Evolutionary conservation across 2,797 vertebrate genomes (phyloP).

Genomic region (Onychomys arenicola): DNA sequence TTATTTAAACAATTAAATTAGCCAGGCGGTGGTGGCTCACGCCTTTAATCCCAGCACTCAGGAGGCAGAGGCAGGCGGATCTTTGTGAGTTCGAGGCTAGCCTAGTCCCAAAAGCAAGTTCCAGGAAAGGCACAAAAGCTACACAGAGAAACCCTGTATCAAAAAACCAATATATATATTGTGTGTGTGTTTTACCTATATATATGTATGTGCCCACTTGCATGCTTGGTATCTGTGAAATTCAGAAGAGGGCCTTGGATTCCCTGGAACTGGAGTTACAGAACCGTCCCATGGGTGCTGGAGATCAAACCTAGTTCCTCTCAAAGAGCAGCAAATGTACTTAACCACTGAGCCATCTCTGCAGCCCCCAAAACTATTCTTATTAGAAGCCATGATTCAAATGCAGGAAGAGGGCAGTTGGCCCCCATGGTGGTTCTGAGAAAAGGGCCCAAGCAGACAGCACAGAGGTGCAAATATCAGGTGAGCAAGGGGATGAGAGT

Average conservation of each 20-base stretch:
- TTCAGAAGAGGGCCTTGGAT: background rate
- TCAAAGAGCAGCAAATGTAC: background rate
- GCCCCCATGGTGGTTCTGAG: background rate
- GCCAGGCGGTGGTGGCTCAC: too few species aligned
- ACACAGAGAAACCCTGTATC: too few species aligned
- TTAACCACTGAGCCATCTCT: background rate
- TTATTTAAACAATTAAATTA: background rate
- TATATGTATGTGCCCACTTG: background rate
- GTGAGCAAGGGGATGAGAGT: background rate
- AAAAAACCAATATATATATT: too few species aligned
- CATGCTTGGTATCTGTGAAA: background rate
- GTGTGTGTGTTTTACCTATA: background rate
- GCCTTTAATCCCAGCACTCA: too few species aligned
- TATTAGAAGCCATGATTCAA: background rate
- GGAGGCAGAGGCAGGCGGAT: too few species aligned
- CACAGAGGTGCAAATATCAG: background rate
- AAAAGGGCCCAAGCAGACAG: background rate
- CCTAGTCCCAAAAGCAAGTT: too few species aligned
- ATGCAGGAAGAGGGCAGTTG: background rate
- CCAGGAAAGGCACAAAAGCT: too few species aligned
- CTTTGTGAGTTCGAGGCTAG: too few species aligned
- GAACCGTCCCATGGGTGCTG: background rate
- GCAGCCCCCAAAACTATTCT: background rate
- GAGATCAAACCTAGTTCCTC: background rate
- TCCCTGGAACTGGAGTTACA: background rate